Conservation (phyloP, 2,888 invertebrate species). For the Axea sp. region DNA sequence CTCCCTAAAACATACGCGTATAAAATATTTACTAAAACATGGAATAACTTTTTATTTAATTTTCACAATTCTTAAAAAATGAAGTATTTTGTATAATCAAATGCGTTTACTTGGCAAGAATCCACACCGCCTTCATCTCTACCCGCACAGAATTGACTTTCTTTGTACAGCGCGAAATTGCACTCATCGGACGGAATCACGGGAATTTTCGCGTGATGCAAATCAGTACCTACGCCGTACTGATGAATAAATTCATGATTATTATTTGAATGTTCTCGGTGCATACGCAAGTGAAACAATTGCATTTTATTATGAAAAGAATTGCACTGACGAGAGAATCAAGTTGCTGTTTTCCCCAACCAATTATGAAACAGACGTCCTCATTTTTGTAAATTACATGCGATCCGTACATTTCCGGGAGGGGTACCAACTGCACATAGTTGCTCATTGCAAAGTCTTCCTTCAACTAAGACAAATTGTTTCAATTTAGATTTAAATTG, state of each 20-base stretch:
- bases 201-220: constrained; percentile 66
- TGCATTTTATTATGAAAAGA: no score
- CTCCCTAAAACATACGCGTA: constrained; percentile 66
- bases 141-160: constrained; percentile 70
- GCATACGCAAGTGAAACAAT: no score
- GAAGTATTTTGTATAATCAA: background rate
- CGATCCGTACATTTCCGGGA: constrained; percentile 59
- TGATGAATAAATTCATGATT: no score
- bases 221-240: constrained; percentile 44
- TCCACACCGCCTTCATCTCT: constrained; percentile 68
- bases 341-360: constrained; percentile 66
- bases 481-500: no score
- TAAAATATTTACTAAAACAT: background rate
- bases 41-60: no score
- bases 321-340: background rate
- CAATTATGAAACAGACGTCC: constrained; percentile 61
- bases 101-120: constrained; percentile 69
- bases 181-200: constrained; percentile 65
- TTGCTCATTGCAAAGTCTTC: constrained; percentile 63
- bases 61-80: background rate
- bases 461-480: constrained; percentile 60
- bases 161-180: constrained; percentile 30
- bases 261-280: no score
- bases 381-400: constrained; percentile 57
- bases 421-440: constrained; percentile 60